These are phyloP conservation scores for Cylindroiulus punctatus DNA, from an alignment of 2,888 invertebrate species.

Conservation along the genomic window DNA sequence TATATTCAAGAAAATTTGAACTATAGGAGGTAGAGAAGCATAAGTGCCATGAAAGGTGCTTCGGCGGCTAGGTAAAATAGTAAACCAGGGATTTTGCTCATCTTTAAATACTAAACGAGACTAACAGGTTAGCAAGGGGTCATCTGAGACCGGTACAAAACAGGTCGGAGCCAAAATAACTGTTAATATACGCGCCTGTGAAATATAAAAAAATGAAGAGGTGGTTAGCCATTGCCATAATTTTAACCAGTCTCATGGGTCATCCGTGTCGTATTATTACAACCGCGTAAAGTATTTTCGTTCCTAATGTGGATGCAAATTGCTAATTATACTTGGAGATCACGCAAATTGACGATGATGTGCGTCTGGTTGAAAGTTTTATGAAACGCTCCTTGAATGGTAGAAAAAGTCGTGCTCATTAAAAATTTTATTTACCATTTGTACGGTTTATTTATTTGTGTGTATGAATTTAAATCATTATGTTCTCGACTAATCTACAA, in stretches of 20 bases:
- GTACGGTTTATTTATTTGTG: no score
- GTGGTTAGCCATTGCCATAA: not conserved
- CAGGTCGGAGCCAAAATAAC: not conserved
- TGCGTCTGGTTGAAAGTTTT: no score
- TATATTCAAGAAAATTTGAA: not conserved
- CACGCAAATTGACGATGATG: not conserved
- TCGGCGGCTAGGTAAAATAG: not conserved
- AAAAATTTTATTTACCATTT: no score
- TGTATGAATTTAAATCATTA: no score
- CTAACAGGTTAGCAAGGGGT: not conserved
- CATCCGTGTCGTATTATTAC: not conserved
- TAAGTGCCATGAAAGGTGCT: not conserved
- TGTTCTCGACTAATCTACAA: no score
- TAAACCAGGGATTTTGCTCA: not conserved
- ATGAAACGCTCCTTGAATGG: no score
- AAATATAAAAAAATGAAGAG: not conserved
- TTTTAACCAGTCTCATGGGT: not conserved
- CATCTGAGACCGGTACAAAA: not conserved
- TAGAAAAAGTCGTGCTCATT: no score
- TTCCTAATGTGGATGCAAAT: not conserved
- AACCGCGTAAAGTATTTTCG: not conserved
- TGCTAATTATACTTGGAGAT: not conserved
- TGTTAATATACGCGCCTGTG: not conserved
- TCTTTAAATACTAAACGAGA: slow-evolving; percentile 8
- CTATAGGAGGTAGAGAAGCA: not conserved